These are phyloP conservation scores for Ptychadena robeensis DNA, from an alignment of 2,797 vertebrate genomes.

Conservation along the genomic window DNA sequence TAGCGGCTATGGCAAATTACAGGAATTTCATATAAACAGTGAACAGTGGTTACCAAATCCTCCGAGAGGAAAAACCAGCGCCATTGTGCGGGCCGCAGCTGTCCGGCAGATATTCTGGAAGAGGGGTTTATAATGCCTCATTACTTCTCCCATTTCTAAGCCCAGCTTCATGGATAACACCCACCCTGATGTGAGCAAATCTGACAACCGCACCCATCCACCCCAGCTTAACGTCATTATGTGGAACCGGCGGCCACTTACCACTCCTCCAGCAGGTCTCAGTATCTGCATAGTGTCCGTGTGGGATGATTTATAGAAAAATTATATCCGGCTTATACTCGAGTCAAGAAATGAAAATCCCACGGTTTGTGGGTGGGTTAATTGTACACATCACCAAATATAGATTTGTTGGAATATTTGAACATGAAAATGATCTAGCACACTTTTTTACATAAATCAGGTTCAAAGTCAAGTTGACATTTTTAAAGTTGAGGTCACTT, in stretches of 20 bases:
- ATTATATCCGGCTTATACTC: too few relatives aligned
- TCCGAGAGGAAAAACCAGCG: slow-evolving; percentile 70
- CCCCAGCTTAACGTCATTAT: slow-evolving; percentile 35
- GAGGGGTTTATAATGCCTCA: slow-evolving; percentile 67
- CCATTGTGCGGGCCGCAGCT: slow-evolving; percentile 77
- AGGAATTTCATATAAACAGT: slow-evolving; percentile 65
- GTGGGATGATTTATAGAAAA: too few relatives aligned
- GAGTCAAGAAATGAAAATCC: too few relatives aligned
- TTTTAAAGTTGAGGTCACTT: too few relatives aligned
- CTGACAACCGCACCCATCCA: slow-evolving; percentile 37
- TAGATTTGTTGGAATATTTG: too few relatives aligned
- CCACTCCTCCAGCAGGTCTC: slow-evolving; percentile 5
- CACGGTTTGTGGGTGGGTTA: too few relatives aligned
- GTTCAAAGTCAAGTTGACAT: too few relatives aligned
- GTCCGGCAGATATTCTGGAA: slow-evolving; percentile 74
- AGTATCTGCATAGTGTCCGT: too few relatives aligned
- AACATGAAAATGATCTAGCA: too few relatives aligned
- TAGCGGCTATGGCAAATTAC: slow-evolving; percentile 3
- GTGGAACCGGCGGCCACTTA: slow-evolving; percentile 31
- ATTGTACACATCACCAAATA: too few relatives aligned
- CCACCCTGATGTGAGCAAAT: slow-evolving; percentile 34
- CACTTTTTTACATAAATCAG: too few relatives aligned
- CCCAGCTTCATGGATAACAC: slow-evolving; percentile 77
- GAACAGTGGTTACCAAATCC: slow-evolving; percentile 52
- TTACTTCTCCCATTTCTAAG: slow-evolving; percentile 80